Conservation (phyloP, 2,113 vertebrate genomes). For the Chinchilla lanigera region DNA sequence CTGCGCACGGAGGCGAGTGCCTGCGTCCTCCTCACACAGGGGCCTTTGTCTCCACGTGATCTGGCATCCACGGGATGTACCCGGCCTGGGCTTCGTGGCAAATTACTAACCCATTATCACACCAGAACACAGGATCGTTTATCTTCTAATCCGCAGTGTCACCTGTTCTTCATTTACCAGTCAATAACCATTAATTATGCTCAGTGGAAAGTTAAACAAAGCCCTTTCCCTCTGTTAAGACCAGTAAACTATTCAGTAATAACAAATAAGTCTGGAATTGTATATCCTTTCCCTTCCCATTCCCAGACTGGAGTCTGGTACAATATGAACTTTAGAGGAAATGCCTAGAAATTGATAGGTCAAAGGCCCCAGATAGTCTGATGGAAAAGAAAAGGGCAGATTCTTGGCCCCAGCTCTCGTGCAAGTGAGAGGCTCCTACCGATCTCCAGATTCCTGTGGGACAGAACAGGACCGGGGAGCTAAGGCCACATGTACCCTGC, state of each 20-base stretch:
- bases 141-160: slow-evolving; percentile 91
- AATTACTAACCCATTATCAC: slow-evolving; percentile 93
- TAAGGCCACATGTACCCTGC: neutral
- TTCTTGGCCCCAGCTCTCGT: slow-evolving; percentile 72
- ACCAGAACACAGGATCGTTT: slow-evolving; percentile 90
- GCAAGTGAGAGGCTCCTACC: slow-evolving; percentile 60
- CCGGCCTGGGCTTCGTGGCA: slow-evolving; percentile 87
- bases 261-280: slow-evolving; percentile 88
- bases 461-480: neutral
- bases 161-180: slow-evolving; percentile 93
- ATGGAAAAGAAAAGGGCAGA: slow-evolving; percentile 75
- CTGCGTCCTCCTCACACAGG: slow-evolving; percentile 92
- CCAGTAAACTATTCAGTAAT: slow-evolving; percentile 88
- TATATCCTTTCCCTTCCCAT: slow-evolving; percentile 77
- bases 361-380: slow-evolving; percentile 86
- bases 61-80: slow-evolving; percentile 88
- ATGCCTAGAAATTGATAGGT: slow-evolving; percentile 90
- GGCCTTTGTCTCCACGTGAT: slow-evolving; percentile 94
- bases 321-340: slow-evolving; percentile 88
- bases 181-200: slow-evolving; percentile 91
- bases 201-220: slow-evolving; percentile 90
- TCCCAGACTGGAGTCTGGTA: slow-evolving; percentile 82
- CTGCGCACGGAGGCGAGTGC: slow-evolving; percentile 86
- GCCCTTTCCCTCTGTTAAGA: slow-evolving; percentile 86
- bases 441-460: slow-evolving; percentile 42